Conservation (phyloP, 1,140 invertebrate species). For the Hypothenemus hampei region DNA sequence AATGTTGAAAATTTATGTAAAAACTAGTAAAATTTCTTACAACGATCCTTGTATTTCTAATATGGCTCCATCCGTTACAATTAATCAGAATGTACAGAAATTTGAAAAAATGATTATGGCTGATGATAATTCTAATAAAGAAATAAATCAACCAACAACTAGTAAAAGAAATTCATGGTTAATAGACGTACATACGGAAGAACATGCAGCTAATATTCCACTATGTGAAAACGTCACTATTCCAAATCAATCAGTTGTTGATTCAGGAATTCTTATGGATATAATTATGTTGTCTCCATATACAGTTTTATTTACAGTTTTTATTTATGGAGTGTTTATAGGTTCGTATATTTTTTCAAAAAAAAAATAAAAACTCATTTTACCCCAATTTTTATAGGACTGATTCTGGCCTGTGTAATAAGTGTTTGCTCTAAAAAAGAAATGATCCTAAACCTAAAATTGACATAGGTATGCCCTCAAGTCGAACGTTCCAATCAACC, state of each 20-base stretch:
- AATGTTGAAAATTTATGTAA: slow-evolving; percentile 17
- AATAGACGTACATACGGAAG: slow-evolving; percentile 14
- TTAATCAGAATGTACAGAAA: slow-evolving; percentile 14
- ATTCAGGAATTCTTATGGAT: slow-evolving; percentile 8
- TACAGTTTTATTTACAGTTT: slow-evolving; percentile 17
- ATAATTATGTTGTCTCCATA: slow-evolving; percentile 24
- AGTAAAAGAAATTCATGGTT: slow-evolving; percentile 29
- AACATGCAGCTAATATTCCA: slow-evolving; percentile 8
- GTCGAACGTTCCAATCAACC: background rate
- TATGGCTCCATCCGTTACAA: background rate
- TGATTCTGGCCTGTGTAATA: slow-evolving; percentile 6
- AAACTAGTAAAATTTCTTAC: slow-evolving; percentile 19
- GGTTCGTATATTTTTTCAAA: slow-evolving; percentile 12
- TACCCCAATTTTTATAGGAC: slow-evolving; percentile 5
- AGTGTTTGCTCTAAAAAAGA: slow-evolving; percentile 2
- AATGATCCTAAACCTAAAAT: background rate
- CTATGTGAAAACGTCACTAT: background rate
- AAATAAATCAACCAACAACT: background rate
- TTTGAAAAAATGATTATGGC: slow-evolving; percentile 31
- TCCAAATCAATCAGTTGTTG: background rate
- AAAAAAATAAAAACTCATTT: background rate
- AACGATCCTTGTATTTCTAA: slow-evolving; percentile 18
- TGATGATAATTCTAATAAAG: background rate
- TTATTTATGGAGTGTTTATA: slow-evolving; percentile 27
- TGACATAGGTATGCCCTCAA: background rate